A percentile compares a stretch with the other conserved stretches of the same genome.
Conservation (phyloP, 2,888 invertebrate species). For the Augochlorella aurata region DNA sequence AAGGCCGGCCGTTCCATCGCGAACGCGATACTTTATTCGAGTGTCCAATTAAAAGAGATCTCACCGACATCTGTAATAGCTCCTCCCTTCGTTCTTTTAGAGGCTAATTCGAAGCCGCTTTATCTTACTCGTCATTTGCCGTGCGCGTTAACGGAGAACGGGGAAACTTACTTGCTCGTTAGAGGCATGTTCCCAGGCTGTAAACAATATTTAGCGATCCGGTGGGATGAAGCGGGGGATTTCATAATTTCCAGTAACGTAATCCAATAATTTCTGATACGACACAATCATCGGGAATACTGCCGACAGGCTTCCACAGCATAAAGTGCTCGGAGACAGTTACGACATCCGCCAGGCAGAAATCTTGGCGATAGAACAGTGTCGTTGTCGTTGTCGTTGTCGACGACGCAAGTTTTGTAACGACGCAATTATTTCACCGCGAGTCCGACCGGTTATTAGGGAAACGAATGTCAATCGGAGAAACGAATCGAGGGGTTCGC, state of each 20-base stretch:
- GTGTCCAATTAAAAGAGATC: too few species aligned
- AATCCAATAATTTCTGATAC: background rate
- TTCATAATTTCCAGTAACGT: background rate
- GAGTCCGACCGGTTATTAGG: background rate
- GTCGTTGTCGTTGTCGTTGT: too few species aligned
- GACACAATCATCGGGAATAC: background rate
- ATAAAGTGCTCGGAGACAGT: background rate
- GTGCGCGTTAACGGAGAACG: too few species aligned
- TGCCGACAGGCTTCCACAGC: background rate
- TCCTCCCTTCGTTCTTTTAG: too few species aligned
- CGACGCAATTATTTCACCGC: conserved; percentile 1
- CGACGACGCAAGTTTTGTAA: background rate
- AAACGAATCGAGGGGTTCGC: conserved; percentile 1
- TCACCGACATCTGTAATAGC: too few species aligned
- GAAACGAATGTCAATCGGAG: background rate
- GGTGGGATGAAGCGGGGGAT: too few species aligned
- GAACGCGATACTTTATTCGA: background rate
- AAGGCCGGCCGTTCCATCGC: background rate
- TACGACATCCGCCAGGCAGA: background rate
- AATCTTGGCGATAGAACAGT: background rate
- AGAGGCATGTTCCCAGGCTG: too few species aligned
- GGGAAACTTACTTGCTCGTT: too few species aligned
- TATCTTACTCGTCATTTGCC: too few species aligned
- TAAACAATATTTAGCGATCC: too few species aligned
- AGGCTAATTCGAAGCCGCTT: too few species aligned